phyloP scores from a whole-genome alignment of 2,113 vertebrate species.

The Papio anubis region DNA sequence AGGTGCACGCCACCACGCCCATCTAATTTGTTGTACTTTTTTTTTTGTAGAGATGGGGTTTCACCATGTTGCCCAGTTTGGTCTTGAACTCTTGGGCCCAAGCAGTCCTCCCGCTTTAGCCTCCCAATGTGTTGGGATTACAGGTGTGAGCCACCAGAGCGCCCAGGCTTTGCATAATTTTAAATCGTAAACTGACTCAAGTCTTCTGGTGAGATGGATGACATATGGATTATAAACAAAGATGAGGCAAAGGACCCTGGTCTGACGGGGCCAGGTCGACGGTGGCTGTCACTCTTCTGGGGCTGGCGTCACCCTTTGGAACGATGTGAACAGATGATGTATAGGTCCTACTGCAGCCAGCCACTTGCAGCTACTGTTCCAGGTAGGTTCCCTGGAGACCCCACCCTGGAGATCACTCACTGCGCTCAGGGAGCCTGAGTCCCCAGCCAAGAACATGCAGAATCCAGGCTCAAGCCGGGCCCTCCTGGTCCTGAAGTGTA shows the following conservation, averaged over 20 bases:
- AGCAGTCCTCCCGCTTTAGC: too few species aligned
- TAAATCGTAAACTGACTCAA: too few species aligned
- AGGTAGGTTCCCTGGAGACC: fast-evolving
- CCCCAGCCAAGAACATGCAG: fast-evolving
- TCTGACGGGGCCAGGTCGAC: fast-evolving
- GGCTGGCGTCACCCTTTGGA: neutral
- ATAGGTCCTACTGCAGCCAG: neutral
- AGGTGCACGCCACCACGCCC: too few species aligned
- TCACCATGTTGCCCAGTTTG: too few species aligned
- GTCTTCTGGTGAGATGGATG: neutral
- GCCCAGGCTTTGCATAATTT: neutral
- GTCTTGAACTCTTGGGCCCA: too few species aligned
- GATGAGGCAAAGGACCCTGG: neutral
- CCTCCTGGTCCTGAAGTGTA: neutral
- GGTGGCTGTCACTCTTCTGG: fast-evolving
- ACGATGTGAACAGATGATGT: neutral
- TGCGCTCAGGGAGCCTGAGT: fast-evolving
- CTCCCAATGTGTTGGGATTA: too few species aligned
- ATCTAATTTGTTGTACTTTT: too few species aligned
- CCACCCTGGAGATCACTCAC: neutral
- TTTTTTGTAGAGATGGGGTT: too few species aligned
- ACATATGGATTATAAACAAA: neutral
- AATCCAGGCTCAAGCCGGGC: neutral
- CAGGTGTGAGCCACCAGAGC: too few species aligned
- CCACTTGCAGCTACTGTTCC: fast-evolving